A percentile compares a stretch with the other conserved stretches of the same genome.
These are phyloP conservation scores for Heliocidaris erythrogramma DNA, from an alignment of 35 echinoderm and acorn worm species.

Conservation along the genomic window DNA sequence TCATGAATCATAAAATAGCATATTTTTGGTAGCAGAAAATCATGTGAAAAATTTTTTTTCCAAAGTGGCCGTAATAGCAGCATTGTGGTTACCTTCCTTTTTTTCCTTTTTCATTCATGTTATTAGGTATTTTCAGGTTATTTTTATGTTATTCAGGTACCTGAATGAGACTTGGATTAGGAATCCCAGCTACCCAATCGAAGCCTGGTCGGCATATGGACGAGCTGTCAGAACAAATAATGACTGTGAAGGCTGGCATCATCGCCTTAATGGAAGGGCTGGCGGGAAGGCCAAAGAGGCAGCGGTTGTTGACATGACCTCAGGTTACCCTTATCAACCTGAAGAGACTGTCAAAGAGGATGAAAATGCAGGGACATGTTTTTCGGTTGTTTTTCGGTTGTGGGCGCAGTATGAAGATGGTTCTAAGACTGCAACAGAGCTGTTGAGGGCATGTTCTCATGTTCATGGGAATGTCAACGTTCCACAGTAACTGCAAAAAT, in stretches of 20 bases:
- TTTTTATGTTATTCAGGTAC: conserved; percentile 23
- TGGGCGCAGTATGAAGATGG: neutral
- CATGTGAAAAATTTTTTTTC: neutral
- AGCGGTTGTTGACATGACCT: neutral
- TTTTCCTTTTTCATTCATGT: neutral
- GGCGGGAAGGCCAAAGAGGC: conserved; percentile 25
- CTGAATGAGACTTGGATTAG: neutral
- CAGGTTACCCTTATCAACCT: neutral
- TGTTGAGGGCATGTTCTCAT: neutral
- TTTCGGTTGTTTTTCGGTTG: neutral
- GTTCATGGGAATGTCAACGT: conserved; percentile 14
- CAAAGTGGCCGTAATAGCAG: too few relatives aligned
- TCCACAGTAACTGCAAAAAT: too few relatives aligned
- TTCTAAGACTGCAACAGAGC: neutral
- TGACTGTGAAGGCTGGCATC: conserved; percentile 66
- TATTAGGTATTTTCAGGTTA: too few relatives aligned
- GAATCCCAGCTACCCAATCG: neutral
- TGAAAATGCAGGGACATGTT: neutral
- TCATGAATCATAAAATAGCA: neutral
- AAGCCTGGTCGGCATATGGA: conserved; percentile 43
- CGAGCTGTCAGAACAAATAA: conserved; percentile 56
- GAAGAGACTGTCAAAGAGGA: neutral
- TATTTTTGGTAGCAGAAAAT: neutral
- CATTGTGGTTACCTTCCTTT: too few relatives aligned
- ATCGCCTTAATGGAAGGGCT: conserved; percentile 43